phyloP scores from a whole-genome alignment of 2,888 invertebrate species.

The Gibbula magus region DNA sequence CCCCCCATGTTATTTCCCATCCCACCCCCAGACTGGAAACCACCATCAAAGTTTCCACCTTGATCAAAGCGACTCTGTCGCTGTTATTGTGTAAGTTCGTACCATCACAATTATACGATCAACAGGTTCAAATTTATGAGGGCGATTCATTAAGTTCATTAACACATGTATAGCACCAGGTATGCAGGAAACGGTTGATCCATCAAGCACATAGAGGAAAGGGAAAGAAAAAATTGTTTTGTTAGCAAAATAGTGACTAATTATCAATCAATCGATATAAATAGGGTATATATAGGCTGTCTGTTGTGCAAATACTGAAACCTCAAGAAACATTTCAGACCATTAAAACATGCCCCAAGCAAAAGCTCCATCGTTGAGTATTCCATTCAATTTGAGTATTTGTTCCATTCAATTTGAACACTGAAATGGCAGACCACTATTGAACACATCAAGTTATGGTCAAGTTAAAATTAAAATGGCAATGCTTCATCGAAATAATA shows the following conservation, averaged over 20 bases:
- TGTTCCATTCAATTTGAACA: too few relatives aligned
- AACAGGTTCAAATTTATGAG: conserved; percentile 26
- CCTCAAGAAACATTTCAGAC: not conserved
- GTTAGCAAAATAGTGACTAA: conserved; percentile 22
- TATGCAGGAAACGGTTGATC: conserved; percentile 24
- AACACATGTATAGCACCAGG: conserved; percentile 20
- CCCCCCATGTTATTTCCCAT: conserved; percentile 39
- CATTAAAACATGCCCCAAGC: too few relatives aligned
- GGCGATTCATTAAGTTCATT: conserved; percentile 4
- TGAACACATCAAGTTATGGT: too few relatives aligned
- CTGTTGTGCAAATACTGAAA: conserved; percentile 23
- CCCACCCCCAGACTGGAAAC: conserved; percentile 35
- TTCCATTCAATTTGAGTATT: too few relatives aligned
- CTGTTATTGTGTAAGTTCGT: conserved; percentile 28
- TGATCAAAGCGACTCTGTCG: conserved; percentile 50
- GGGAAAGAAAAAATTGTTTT: conserved; percentile 35
- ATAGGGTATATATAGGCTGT: not conserved
- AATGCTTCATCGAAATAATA: too few relatives aligned
- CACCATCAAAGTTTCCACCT: conserved; percentile 36
- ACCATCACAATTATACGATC: conserved; percentile 12
- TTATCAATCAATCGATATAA: too few relatives aligned
- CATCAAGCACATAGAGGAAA: conserved; percentile 37
- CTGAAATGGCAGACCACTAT: too few relatives aligned
- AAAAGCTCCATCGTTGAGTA: not conserved
- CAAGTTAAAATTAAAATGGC: too few relatives aligned